Base-by-base conservation (phyloP, 2,888 invertebrate species). In the Gymnocheta viridis region DNA sequence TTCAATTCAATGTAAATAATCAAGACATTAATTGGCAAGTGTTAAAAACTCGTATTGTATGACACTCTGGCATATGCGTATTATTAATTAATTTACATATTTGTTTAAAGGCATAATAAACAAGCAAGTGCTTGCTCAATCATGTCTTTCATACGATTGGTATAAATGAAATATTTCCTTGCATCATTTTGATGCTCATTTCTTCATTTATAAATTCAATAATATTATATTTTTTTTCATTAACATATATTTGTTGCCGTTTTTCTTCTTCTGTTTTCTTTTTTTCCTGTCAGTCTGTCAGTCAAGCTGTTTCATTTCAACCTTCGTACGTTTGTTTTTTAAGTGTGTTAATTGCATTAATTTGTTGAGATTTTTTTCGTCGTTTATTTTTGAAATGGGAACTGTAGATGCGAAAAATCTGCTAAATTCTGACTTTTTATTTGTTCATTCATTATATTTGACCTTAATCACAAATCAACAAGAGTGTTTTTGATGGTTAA, bases 41-140 rank as follows among this genome's bases (percentile, higher is more conserved):
- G 77, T 49, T 67, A 19, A 9, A 67, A 38, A 49, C 27, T 35
- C 58, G 44, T 29, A 49, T 3, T 44, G 22, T 78, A 29, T 54
- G 70, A 70, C 62, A 70, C 19, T 35, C 4, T 62, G 78, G 29
- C 70, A 64, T 69, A 64, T 72, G 64, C 41, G 70, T 77, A 70
- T 38, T 66, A 77, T 77, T 72, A 82, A 66, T 77, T 66, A 77
- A 82, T 77, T 77, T 70, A 72, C 41, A n/a, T 82, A 62, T 70
- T 32, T 64, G 7, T 51, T n/a, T 24, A 22, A 41, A 62, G 27
- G 2, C 49, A 38, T 10, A 19, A 56, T 22, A 5, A 73, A 22
- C 35, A 24, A 24, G 17, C 17, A 1, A 73, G 27, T 27, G 2
- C 17, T 12, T 35, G 35, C 27, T n/a, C 27, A 22, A 35, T 58